Base-by-base conservation (phyloP, 2,113 vertebrate species). In the Chaetodon trifascialis region DNA sequence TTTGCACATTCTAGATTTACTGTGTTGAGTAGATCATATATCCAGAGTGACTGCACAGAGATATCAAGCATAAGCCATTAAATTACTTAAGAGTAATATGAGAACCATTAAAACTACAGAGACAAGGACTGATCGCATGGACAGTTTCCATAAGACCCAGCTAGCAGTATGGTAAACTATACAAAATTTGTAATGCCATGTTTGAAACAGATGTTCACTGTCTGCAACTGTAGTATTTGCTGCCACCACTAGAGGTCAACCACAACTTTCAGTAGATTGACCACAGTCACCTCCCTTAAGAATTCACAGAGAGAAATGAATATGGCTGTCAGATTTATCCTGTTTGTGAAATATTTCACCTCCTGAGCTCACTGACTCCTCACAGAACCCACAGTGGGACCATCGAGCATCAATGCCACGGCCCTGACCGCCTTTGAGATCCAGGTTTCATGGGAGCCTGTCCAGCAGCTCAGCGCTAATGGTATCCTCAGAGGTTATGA, bases 401-500 rank as follows among this genome's bases (percentile, higher is more conserved):
- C 98, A 0, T 90, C 95, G 23, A 95, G 91, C 82, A 95, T 99
- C 66, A 96, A 92, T 4, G 96, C 97, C 84, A 96, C 96, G 4
- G 96, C 95, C 0, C 86, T 97, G 23, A 95, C 96, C 0, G 96
- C 98, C 69, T 97, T 97, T 1, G 98, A 99, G 80, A 96, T 99
- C 93, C 96, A 96, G 4, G 96, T 99, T 73, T 97, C 95, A 23
- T 99, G 98, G 98, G 97, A 98, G 16, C 93, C 97, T 0, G 95
- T 98, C 55, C 96, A 95, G 81, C 95, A 95, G 84, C 93, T 93
- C 58, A 95, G 94, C 73, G 79, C 81, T 78, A 97, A 96, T 0
- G 97, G 97, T 25, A 93, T 99, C 87, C 96, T 99, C 4, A 56
- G 97, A 85, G 98, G 98, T 82, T 99, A 98, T 0, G 98, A 99